A percentile compares a stretch with the other conserved stretches of the same genome.
phyloP scores from a whole-genome alignment of 2,888 invertebrate genomes.

The Platycnemis pennipes region DNA sequence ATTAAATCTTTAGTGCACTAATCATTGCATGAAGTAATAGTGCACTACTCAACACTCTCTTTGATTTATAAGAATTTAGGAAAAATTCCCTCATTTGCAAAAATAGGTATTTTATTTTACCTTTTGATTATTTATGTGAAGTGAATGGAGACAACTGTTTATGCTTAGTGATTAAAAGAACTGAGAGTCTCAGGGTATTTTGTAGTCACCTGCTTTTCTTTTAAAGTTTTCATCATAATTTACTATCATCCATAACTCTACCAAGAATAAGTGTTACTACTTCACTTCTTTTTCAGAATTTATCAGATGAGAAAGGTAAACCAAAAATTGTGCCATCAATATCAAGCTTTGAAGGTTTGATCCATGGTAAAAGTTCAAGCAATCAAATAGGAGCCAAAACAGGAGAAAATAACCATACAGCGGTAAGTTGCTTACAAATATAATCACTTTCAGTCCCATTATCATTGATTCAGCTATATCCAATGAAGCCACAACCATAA shows the following conservation, averaged over 20 bases:
- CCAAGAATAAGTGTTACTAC: not conserved
- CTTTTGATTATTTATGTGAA: not conserved
- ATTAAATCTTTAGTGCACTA: slow-evolving; percentile 1
- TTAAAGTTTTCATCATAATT: slow-evolving; percentile 14
- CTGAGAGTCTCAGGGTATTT: not conserved
- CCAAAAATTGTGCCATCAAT: slow-evolving; percentile 74
- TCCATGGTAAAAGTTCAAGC: slow-evolving; percentile 76
- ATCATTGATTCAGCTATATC: too few relatives aligned
- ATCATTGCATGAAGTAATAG: slow-evolving; percentile 57
- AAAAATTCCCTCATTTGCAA: not conserved
- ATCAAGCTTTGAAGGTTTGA: slow-evolving; percentile 79
- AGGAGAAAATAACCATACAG: slow-evolving; percentile 63
- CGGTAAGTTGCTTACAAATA: too few relatives aligned
- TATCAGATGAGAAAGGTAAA: slow-evolving; percentile 80
- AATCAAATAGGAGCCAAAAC: slow-evolving; percentile 33
- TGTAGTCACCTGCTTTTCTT: slow-evolving; percentile 41
- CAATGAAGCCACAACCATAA: too few relatives aligned
- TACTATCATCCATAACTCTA: not conserved
- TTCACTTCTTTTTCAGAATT: slow-evolving; percentile 79
- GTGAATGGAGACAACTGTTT: not conserved
- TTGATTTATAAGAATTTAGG: not conserved
- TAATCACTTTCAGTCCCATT: too few relatives aligned
- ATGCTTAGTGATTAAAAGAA: slow-evolving; percentile 21
- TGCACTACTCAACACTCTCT: slow-evolving; percentile 29
- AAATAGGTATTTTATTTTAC: not conserved